A percentile compares a stretch with the other conserved stretches of the same genome.
Conservation (phyloP, 2,888 invertebrate genomes). For the Oxycera nigricornis region DNA sequence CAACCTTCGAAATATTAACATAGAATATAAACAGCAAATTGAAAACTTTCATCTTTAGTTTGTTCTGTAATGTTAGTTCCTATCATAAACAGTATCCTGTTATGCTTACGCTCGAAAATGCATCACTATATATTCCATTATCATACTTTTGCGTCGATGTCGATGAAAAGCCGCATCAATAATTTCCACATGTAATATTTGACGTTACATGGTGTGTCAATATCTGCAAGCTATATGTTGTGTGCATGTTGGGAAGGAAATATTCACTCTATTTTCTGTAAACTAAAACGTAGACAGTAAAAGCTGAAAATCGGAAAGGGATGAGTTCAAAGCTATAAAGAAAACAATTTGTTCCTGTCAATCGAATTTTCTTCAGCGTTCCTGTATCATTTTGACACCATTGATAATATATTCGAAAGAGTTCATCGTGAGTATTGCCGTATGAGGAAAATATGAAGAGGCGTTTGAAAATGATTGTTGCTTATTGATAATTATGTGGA, state of each 20-base stretch:
- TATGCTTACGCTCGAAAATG: background rate
- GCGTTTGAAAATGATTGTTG: too few species aligned
- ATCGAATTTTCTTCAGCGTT: constrained; percentile 39
- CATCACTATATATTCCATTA: constrained; percentile 26
- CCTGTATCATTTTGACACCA: constrained; percentile 34
- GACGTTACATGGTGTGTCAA: constrained; percentile 17
- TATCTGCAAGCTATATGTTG: constrained; percentile 12
- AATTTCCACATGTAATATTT: constrained; percentile 12
- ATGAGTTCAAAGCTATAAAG: constrained; percentile 18
- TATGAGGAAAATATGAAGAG: too few species aligned
- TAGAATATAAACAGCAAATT: too few species aligned
- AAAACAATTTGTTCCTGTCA: constrained; percentile 43
- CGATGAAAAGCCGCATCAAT: constrained; percentile 18
- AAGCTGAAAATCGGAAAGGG: constrained; percentile 4
- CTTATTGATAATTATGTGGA: too few species aligned
- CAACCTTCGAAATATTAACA: too few species aligned
- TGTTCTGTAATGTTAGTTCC: background rate
- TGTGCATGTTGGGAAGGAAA: background rate
- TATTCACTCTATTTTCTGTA: background rate
- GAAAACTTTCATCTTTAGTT: too few species aligned
- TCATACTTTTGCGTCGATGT: background rate
- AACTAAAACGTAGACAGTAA: background rate
- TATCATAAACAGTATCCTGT: background rate
- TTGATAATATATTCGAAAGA: constrained; percentile 7
- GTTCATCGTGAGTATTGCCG: too few species aligned